phyloP scores from a whole-genome alignment of 2,797 vertebrate genomes.

The Xenops minutus region DNA sequence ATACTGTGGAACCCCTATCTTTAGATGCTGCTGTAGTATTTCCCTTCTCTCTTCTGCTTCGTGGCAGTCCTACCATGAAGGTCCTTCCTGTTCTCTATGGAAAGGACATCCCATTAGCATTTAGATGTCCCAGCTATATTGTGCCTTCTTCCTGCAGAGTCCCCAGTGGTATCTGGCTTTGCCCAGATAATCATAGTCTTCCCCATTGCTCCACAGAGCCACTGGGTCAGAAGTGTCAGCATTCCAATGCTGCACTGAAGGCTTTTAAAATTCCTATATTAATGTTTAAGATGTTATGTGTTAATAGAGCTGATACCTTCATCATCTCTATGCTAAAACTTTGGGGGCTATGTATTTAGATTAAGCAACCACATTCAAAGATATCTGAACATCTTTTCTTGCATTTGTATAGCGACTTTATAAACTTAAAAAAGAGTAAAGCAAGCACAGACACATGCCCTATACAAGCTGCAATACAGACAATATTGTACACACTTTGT shows the following conservation, averaged over 20 bases:
- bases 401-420: constrained; percentile 51
- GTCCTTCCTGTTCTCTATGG: not conserved
- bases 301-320: constrained; percentile 33
- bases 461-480: constrained; percentile 67
- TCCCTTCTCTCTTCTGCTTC: not conserved
- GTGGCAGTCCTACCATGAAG: not conserved
- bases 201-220: not conserved
- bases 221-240: not conserved
- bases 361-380: constrained; percentile 54
- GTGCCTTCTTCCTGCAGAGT: constrained; percentile 5
- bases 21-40: not conserved
- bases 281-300: not conserved
- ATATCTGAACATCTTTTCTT: constrained; percentile 56
- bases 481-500: constrained; percentile 58
- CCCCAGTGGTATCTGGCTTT: not conserved
- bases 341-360: constrained; percentile 37
- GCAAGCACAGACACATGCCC: constrained; percentile 64
- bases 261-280: not conserved
- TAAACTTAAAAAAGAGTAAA: constrained; percentile 50
- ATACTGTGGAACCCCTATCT: not conserved
- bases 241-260: not conserved
- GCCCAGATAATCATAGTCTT: not conserved
- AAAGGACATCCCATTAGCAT: not conserved
- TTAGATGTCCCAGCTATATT: not conserved
- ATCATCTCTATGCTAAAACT: constrained; percentile 35